phyloP scores from a whole-genome alignment of 2,888 invertebrate species.

The Venustoraphidia nigricollis region DNA sequence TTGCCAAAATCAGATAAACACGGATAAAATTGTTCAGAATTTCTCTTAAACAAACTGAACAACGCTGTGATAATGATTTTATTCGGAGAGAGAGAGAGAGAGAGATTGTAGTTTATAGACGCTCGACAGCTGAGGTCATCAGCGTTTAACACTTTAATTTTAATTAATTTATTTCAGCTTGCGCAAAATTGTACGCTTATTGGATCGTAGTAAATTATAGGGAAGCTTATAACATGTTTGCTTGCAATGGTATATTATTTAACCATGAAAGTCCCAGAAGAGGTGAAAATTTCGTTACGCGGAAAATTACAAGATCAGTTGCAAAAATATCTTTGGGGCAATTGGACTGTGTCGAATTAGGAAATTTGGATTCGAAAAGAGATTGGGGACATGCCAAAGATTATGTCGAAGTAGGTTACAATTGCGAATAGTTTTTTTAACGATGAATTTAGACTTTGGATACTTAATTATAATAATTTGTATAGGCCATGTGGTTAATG shows the following conservation, averaged over 20 bases:
- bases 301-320: conserved; percentile 94
- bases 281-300: conserved; percentile 96
- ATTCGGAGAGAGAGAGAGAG: too few species aligned
- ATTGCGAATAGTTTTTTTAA: conserved; percentile 3
- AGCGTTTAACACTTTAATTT: not conserved
- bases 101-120: too few species aligned
- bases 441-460: not conserved
- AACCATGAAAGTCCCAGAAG: conserved; percentile 93
- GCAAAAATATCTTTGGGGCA: conserved; percentile 89
- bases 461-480: conserved; percentile 7
- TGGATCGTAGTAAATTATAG: conserved; percentile 95
- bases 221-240: conserved; percentile 90
- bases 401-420: conserved; percentile 65
- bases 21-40: too few species aligned
- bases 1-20: too few species aligned
- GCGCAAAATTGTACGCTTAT: conserved; percentile 88
- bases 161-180: conserved; percentile 41
- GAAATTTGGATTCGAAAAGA: conserved; percentile 86
- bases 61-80: too few species aligned
- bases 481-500: conserved; percentile 98
- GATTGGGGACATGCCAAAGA: conserved; percentile 99
- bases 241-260: conserved; percentile 90
- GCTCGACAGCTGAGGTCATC: too few species aligned
- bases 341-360: conserved; percentile 73
- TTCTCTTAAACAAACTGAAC: too few species aligned